Base-by-base conservation (phyloP, 1,140 invertebrate species). In the Hyles euphorbiae region DNA sequence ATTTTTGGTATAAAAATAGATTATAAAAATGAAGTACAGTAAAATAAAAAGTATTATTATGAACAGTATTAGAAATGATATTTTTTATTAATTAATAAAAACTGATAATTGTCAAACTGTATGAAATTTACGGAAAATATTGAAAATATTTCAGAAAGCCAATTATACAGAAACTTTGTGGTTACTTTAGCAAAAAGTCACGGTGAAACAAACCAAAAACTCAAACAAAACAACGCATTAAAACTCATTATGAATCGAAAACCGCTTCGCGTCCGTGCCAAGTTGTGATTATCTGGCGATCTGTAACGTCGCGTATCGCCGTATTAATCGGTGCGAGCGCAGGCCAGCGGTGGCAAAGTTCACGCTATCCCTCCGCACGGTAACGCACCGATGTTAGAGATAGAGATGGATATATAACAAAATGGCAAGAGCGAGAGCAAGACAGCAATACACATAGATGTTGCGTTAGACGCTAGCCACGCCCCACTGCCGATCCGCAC, bases 381-480 rank as follows among this genome's bases (percentile, higher is more conserved):
- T 86, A 86, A 72, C 70, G 81, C 80, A 84, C 81, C 66, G 64
- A 58, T 53, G 56, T 79, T 81, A 78, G 72, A 76, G 69, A 78
- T 12, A 4, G 69, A 76, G 76, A 79, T n/a, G 55, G 57, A 1
- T 43, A 56, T 54, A 82, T 7, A 2, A 2, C 3, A 1, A 3
- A 5, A 1, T 2, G 0, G 0, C 0, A 6, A 5, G 51, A 0
- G 69, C n/a, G 50, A n/a, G 69, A 87, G 12, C 22, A 72, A 73
- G 84, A 80, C 58, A 64, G 67, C 47, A 60, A 36, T 63, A 78
- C 54, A 63, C 63, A 77, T 78, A 79, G 78, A 85, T 62, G 82
- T 82, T 86, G 78, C 80, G 84, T 84, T 88, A 88, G 83, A 84
- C 70, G 53, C 63, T 76, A 60, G 74, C 83, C 81, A 79, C 84